phyloP scores from a whole-genome alignment of 2,797 vertebrate species.

The Orientallactaga sibirica region DNA sequence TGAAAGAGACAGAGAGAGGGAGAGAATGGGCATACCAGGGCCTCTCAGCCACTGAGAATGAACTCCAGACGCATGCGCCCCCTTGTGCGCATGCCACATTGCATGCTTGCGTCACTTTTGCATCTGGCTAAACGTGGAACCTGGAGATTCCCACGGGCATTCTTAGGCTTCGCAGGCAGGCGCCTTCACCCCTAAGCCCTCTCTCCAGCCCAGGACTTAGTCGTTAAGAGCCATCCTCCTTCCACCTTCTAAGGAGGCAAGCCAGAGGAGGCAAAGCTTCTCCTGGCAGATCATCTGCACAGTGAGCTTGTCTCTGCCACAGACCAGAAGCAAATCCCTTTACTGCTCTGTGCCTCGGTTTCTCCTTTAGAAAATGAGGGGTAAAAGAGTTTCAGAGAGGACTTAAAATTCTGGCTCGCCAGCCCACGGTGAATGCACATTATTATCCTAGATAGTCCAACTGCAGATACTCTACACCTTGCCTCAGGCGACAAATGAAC shows the following conservation, averaged over 20 bases:
- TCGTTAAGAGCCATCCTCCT: background rate
- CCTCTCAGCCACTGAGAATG: no score
- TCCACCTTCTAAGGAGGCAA: background rate
- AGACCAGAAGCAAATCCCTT: background rate
- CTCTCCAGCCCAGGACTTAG: background rate
- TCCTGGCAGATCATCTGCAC: background rate
- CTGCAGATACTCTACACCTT: background rate
- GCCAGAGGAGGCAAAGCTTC: background rate
- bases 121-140: no score
- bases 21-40: no score
- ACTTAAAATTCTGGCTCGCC: background rate
- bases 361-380: constrained; percentile 4
- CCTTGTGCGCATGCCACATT: no score
- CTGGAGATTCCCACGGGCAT: no score
- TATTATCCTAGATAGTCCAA: background rate
- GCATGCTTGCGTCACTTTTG: no score
- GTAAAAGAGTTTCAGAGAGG: background rate
- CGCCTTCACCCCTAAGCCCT: no score
- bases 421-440: background rate
- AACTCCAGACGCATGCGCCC: no score
- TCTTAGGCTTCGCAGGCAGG: no score
- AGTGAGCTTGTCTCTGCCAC: background rate
- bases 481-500: background rate
- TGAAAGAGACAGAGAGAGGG: no score
- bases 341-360: background rate